Percentiles rank a stretch among this genome's conserved stretches.
These are phyloP conservation scores for Phrynocephalus vlangalii DNA, from an alignment of 2,797 vertebrate species.

Conservation along the genomic window DNA sequence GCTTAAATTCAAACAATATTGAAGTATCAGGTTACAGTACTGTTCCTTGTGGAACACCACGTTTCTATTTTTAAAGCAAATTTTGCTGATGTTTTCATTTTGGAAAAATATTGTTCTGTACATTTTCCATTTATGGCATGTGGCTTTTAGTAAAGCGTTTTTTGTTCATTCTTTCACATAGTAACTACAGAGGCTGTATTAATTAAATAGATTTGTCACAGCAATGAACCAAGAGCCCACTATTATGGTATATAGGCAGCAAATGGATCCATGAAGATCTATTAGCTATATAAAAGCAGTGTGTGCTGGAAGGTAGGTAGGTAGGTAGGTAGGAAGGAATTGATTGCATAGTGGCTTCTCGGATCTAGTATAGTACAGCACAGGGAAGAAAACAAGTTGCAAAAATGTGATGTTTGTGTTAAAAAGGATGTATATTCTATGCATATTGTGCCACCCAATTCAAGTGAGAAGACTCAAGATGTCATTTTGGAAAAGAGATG, in stretches of 20 bases:
- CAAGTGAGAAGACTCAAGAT: no score
- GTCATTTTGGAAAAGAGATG: no score
- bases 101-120: not conserved
- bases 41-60: not conserved
- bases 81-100: conserved; percentile 48
- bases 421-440: no score
- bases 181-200: conserved; percentile 74
- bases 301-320: not conserved
- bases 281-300: conserved; percentile 11
- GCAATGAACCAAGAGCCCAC: conserved; percentile 67
- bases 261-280: not conserved
- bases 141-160: conserved; percentile 54
- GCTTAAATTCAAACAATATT: conserved; percentile 38
- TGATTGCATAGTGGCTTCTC: no score
- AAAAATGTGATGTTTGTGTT: no score
- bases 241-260: conserved; percentile 56
- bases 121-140: conserved; percentile 49
- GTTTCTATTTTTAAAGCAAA: conserved; percentile 38
- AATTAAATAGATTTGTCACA: conserved; percentile 83
- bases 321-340: no score
- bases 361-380: no score
- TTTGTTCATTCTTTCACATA: conserved; percentile 57
- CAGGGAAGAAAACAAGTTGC: no score
- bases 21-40: conserved; percentile 30
- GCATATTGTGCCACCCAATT: no score